A percentile compares a stretch with the other conserved stretches of the same genome.
phyloP scores from a whole-genome alignment of 2,888 invertebrate genomes.

The Leptinotarsa haldemani region DNA sequence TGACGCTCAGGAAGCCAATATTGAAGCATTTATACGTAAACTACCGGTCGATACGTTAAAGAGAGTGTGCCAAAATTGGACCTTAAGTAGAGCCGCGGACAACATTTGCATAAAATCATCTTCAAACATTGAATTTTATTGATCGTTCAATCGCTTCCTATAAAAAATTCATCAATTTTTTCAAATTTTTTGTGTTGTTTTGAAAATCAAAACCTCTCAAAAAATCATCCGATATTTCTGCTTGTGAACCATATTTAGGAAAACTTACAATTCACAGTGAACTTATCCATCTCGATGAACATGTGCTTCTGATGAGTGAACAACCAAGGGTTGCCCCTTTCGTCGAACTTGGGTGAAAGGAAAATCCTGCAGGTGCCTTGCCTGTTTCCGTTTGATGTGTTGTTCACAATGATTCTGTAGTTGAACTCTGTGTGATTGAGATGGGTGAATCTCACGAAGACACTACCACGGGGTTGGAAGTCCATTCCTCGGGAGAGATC shows the following conservation, averaged over 20 bases:
- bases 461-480: constrained; percentile 81
- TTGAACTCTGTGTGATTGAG: constrained; percentile 79
- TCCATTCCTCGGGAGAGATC: constrained; percentile 85
- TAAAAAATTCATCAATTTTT: too few species aligned
- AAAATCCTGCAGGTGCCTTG: constrained; percentile 78
- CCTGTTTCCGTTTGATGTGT: constrained; percentile 62
- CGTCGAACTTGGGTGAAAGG: constrained; percentile 75
- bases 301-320: constrained; percentile 74
- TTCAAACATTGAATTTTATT: too few species aligned
- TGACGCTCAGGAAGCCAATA: too few species aligned
- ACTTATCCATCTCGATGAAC: constrained; percentile 73
- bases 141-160: too few species aligned
- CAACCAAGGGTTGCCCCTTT: constrained; percentile 73
- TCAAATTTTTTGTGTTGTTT: too few species aligned
- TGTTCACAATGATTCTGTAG: constrained; percentile 68
- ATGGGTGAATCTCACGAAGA: constrained; percentile 75
- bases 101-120: too few species aligned
- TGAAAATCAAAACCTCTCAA: too few species aligned
- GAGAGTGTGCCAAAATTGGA: too few species aligned
- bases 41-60: too few species aligned
- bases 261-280: background rate
- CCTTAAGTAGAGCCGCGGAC: too few species aligned
- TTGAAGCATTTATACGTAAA: too few species aligned
- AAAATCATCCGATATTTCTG: too few species aligned
- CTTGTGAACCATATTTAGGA: background rate